Evolutionary conservation across 2,797 vertebrate species (phyloP).

Genomic region (Arrhamphus sclerolepis): DNA sequence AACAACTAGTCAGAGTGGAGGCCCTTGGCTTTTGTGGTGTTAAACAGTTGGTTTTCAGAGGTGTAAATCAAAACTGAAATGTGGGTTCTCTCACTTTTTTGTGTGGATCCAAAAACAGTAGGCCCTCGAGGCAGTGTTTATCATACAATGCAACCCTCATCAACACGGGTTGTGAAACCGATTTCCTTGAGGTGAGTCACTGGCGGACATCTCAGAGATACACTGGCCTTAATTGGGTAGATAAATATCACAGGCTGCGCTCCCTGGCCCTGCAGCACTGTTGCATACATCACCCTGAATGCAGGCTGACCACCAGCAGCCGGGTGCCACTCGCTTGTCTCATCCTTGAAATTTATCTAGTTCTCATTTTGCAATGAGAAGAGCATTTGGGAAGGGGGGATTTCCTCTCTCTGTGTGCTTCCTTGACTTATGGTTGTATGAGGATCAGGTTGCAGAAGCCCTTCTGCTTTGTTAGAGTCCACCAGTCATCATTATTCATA

Average conservation of each 20-base stretch:
- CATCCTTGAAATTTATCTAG: constrained; percentile 57
- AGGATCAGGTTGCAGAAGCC: constrained; percentile 4
- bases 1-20: constrained; percentile 20
- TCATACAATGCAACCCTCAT: constrained; percentile 57
- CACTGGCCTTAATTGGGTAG: constrained; percentile 80
- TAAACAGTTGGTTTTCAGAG: constrained; percentile 56
- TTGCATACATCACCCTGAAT: constrained; percentile 65
- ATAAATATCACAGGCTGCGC: constrained; percentile 74
- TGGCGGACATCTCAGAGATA: constrained; percentile 59
- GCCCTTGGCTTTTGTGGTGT: constrained; percentile 44
- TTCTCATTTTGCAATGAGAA: constrained; percentile 64
- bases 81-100: constrained; percentile 46
- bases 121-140: constrained; percentile 48
- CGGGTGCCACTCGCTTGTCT: constrained; percentile 50
- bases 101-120: constrained; percentile 24
- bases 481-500: constrained; percentile 22
- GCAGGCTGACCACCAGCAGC: constrained; percentile 62
- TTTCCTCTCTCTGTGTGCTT: constrained; percentile 41
- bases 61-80: constrained; percentile 65
- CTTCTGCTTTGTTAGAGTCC: constrained; percentile 15
- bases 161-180: constrained; percentile 55
- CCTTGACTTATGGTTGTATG: constrained; percentile 18
- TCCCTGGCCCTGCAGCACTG: constrained; percentile 50
- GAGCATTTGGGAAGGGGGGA: constrained; percentile 36
- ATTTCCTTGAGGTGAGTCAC: constrained; percentile 55